These are phyloP conservation scores for Lycophotia porphyrea DNA, from an alignment of 2,888 invertebrate genomes.

Conservation along the genomic window DNA sequence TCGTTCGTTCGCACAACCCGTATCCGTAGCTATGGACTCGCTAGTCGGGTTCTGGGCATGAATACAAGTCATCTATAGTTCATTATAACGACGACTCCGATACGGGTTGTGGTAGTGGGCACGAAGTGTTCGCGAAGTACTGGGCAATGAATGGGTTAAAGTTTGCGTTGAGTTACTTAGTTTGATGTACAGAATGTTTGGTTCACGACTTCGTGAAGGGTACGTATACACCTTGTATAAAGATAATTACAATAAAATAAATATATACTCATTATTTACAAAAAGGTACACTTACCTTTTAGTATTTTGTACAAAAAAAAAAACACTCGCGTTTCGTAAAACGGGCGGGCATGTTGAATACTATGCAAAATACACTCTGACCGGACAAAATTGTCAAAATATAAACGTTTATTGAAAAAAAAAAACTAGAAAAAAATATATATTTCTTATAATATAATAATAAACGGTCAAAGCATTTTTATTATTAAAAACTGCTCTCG, in stretches of 20 bases:
- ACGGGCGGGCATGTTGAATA: conserved; percentile 11
- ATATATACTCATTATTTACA: conserved; percentile 52
- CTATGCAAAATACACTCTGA: conserved; percentile 15
- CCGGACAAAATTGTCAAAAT: not conserved
- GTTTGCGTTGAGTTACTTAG: not conserved
- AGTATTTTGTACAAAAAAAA: conserved; percentile 23
- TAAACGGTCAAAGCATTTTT: conserved; percentile 18
- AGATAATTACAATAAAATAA: conserved; percentile 7
- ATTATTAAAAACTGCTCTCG: not conserved
- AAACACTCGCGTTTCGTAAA: conserved; percentile 50
- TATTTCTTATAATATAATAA: not conserved
- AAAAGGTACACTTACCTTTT: conserved; percentile 61
- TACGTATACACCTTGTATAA: not conserved
- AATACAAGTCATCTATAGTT: too few relatives aligned
- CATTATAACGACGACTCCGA: too few relatives aligned
- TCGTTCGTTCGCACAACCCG: too few relatives aligned
- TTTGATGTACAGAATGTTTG: not conserved
- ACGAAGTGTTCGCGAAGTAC: too few relatives aligned
- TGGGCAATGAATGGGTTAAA: too few relatives aligned
- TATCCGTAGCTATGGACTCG: too few relatives aligned
- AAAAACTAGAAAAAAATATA: not conserved
- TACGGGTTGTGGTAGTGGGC: too few relatives aligned
- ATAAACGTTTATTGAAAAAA: not conserved
- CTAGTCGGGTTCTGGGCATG: too few relatives aligned
- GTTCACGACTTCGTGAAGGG: not conserved